Evolutionary conservation across 2,113 vertebrate species (phyloP).

Genomic region (Lophotis ruficrista): DNA sequence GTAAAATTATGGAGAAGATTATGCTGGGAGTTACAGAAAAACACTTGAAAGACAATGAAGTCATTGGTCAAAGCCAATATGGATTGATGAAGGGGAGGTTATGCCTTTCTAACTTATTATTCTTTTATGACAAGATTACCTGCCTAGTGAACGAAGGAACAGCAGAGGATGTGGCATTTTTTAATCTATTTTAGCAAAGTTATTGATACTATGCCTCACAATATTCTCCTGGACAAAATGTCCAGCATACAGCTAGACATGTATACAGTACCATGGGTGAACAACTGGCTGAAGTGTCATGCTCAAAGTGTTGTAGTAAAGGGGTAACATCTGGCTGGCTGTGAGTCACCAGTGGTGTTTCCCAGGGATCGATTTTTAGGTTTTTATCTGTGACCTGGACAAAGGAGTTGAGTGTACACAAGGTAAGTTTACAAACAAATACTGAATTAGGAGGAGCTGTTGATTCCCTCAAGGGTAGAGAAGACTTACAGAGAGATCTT

Average conservation of each 20-base stretch:
- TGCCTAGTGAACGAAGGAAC: not conserved
- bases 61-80: rapidly evolving
- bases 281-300: no score
- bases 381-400: not conserved
- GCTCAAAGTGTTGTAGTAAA: no score
- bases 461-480: rapidly evolving
- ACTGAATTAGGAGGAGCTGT: not conserved
- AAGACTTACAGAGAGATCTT: not conserved
- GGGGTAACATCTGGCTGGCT: no score
- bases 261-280: no score
- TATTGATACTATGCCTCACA: not conserved
- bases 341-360: no score
- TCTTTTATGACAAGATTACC: not conserved
- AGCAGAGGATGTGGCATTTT: rapidly evolving
- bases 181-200: not conserved
- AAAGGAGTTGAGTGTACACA: not conserved
- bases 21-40: not conserved
- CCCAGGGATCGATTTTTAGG: not conserved
- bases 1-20: not conserved
- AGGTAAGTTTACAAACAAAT: not conserved
- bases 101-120: not conserved
- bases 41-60: not conserved
- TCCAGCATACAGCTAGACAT: no score
- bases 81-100: not conserved
- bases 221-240: not conserved